Evolutionary conservation across 2,113 vertebrate genomes (phyloP).

Genomic region (Cyanistes caeruleus): DNA sequence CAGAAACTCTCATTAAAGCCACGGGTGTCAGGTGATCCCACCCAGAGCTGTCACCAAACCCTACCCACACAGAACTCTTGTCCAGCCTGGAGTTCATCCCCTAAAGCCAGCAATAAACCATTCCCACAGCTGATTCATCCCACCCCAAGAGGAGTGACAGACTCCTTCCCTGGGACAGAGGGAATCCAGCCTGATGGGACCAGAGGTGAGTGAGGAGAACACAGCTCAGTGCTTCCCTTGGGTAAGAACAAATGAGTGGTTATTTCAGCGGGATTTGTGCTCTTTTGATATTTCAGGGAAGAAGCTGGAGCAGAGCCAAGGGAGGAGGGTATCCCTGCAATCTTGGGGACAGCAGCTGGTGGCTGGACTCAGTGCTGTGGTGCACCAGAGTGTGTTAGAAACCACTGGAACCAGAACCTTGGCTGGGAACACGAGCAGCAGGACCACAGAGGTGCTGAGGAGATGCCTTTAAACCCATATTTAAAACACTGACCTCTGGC

Average conservation of each 20-base stretch:
- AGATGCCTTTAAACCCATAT: not conserved
- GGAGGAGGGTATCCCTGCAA: not conserved
- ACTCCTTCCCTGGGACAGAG: not conserved
- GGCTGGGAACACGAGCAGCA: not conserved
- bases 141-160: not conserved
- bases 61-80: not conserved
- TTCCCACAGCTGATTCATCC: not conserved
- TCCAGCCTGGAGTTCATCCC: not conserved
- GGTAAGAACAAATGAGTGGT: not conserved
- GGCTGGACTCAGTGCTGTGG: not conserved
- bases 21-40: not conserved
- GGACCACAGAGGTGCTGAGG: not conserved
- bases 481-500: not conserved
- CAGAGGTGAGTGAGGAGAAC: rapidly evolving
- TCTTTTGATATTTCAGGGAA: not conserved
- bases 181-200: not conserved
- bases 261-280: not conserved
- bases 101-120: not conserved
- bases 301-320: not conserved
- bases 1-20: not conserved
- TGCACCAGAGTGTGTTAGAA: not conserved
- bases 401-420: slow-evolving; percentile 20
- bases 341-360: not conserved
- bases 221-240: not conserved
- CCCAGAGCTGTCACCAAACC: not conserved